phyloP scores from a whole-genome alignment of 2,797 vertebrate species.

The Etheostoma nigrum region DNA sequence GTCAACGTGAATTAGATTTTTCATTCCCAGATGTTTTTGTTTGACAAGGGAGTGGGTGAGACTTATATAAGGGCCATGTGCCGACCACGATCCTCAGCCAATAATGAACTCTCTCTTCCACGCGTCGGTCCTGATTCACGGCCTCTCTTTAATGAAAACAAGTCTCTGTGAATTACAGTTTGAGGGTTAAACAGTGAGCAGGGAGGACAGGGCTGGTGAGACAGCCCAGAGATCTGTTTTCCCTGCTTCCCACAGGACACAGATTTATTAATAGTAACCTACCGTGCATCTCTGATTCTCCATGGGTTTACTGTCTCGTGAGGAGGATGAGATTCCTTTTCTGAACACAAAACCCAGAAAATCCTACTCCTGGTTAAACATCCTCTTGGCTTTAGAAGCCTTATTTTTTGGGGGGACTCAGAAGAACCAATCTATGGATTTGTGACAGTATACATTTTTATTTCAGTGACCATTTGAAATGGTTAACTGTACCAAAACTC shows the following conservation, averaged over 20 bases:
- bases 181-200: constrained; percentile 32
- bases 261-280: constrained; percentile 56
- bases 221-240: constrained; percentile 21
- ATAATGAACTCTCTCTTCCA: constrained; percentile 46
- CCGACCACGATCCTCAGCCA: constrained; percentile 21
- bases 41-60: constrained; percentile 29
- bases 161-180: constrained; percentile 31
- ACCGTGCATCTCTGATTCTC: constrained; percentile 55
- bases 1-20: constrained; percentile 39
- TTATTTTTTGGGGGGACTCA: background rate
- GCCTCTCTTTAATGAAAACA: constrained; percentile 61
- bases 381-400: constrained; percentile 16
- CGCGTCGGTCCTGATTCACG: constrained; percentile 30
- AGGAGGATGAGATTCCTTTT: constrained; percentile 40
- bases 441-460: background rate
- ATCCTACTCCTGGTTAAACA: constrained; percentile 36
- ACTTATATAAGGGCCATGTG: constrained; percentile 73
- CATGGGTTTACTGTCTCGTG: constrained; percentile 32
- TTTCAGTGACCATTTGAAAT: background rate
- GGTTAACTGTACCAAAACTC: background rate
- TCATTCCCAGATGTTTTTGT: constrained; percentile 68
- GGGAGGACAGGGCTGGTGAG: constrained; percentile 15
- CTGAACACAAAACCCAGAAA: constrained; percentile 35
- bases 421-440: background rate
- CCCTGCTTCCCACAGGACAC: constrained; percentile 40